Evolutionary conservation across 2,888 invertebrate species (phyloP), one percentile per base, ranked within the genome.

Genomic region (Andrena hattorfiana): DNA sequence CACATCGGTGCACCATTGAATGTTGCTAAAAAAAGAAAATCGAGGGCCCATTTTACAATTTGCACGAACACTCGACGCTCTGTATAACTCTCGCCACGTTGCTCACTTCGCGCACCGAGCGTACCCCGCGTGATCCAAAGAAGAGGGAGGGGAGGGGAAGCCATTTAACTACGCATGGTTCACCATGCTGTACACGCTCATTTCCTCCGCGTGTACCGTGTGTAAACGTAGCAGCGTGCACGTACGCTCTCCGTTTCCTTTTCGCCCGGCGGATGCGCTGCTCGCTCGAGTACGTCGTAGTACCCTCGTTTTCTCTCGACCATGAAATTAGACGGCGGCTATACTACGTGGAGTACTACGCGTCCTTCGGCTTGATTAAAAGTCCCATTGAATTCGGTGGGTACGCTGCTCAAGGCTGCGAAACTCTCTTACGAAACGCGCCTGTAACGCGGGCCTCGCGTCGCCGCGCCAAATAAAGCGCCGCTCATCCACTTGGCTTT

Each of bases 301-400:
- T 87, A 88, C 78, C 87, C 88, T 76, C 85, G 86, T 87, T 88
- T 84, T 88, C 81, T 81, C 84, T 81, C 83, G 84, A 87, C 84
- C 88, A 87, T 88, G 88, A 88, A 88, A 88, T 88, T 88, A 85
- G 83, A 87, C 72, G 83, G 67, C 69, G 75, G 80, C 74, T 84
- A 84, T 86, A 90, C 87, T 89, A 89, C 89, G 88, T 83, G 88
- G 81, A 86, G 89, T 91, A 91, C 89, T 90, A 89, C 91, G 89
- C 76, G 81, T 85, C 78, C 87, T 85, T 87, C 87, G 85, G 77
- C 77, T 80, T 80, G 85, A 87, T 85, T 85, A 85, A 85, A 82
- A 73, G 80, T 84, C 85, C 42, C 85, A 85, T 87, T 84, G 85
- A 87, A 87, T 87, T 82, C 71, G 68, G 70, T 67, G 85, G 87